Conservation (phyloP, 2,888 invertebrate species). For the Apantesis nais region DNA sequence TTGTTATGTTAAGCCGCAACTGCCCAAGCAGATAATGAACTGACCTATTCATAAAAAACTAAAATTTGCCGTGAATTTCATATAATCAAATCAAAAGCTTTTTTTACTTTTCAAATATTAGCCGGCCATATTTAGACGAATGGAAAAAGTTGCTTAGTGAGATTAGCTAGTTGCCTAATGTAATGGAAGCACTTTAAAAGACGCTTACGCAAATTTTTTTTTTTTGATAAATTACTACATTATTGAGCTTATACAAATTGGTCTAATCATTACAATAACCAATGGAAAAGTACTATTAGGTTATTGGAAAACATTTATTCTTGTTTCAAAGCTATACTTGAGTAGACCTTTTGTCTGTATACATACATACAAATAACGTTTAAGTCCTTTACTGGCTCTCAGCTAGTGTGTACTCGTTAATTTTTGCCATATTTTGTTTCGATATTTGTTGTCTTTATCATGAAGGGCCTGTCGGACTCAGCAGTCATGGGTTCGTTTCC, state of each 20-base stretch:
- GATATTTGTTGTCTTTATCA: too few species aligned
- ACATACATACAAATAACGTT: neutral
- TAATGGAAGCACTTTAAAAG: conserved; percentile 73
- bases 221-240: conserved; percentile 44
- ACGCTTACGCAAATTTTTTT: conserved; percentile 55
- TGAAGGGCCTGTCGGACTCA: too few species aligned
- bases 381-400: neutral
- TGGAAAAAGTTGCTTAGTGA: conserved; percentile 59
- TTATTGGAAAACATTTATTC: conserved; percentile 36
- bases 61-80: conserved; percentile 27
- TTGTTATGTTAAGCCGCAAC: neutral
- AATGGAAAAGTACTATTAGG: conserved; percentile 17
- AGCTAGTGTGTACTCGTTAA: neutral
- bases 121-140: conserved; percentile 42
- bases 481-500: too few species aligned
- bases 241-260: conserved; percentile 50
- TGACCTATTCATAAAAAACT: conserved; percentile 1
- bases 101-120: conserved; percentile 63
- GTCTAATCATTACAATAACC: conserved; percentile 34
- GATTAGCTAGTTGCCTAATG: conserved; percentile 73
- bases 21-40: neutral
- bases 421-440: too few species aligned
- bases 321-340: conserved; percentile 23
- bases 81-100: conserved; percentile 62
- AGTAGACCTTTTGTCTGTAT: neutral